Conservation (phyloP, 2,888 invertebrate genomes). For the Adineta ricciae region DNA sequence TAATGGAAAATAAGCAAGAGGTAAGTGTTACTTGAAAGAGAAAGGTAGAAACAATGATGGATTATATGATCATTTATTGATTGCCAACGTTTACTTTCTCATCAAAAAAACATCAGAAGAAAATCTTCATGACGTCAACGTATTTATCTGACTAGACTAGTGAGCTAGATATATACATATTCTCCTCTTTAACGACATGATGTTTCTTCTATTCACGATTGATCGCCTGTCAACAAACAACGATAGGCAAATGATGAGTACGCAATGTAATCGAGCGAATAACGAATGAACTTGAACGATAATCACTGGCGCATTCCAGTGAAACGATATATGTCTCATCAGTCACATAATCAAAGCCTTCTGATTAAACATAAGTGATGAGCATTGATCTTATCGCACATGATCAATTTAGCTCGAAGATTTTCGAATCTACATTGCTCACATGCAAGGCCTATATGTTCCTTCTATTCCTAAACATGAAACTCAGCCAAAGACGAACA, state of each 20-base stretch:
- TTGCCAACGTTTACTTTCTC: not conserved
- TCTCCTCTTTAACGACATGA: not conserved
- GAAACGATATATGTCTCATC: not conserved
- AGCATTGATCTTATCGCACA: not conserved
- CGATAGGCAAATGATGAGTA: not conserved
- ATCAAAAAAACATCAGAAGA: not conserved
- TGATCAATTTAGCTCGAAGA: not conserved
- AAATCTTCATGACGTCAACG: not conserved
- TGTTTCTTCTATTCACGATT: slow-evolving; percentile 12
- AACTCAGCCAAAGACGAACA: not conserved
- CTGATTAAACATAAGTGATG: not conserved
- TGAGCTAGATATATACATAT: not conserved
- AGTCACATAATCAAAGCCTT: not conserved
- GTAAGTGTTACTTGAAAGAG: too few species aligned
- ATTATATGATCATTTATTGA: not conserved
- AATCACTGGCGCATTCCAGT: not conserved
- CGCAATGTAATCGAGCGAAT: not conserved
- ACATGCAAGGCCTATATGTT: too few species aligned
- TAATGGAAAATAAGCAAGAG: too few species aligned
- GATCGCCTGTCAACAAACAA: not conserved
- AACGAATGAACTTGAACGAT: slow-evolving; percentile 14
- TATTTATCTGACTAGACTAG: not conserved
- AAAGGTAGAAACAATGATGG: not conserved
- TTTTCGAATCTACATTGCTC: too few species aligned
- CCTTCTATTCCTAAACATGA: too few species aligned